Evolutionary conservation across 2,888 invertebrate species (phyloP).

Genomic region (Drosophila kokeensis): DNA sequence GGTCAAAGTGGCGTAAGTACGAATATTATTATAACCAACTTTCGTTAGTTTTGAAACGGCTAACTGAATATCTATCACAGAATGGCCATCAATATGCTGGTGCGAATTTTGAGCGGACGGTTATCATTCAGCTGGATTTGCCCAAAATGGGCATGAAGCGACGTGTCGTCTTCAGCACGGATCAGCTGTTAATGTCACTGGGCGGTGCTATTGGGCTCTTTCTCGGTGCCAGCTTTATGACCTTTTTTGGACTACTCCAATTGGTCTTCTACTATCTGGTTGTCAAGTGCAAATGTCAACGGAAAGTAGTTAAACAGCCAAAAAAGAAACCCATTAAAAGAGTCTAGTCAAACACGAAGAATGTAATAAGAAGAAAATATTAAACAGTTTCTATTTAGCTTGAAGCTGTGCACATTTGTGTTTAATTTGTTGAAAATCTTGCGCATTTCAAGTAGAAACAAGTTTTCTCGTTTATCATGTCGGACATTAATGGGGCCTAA

Average conservation of each 20-base stretch:
- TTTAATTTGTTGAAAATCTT: conserved; percentile 11
- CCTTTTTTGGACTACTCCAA: conserved; percentile 70
- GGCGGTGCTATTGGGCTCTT: conserved; percentile 84
- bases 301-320: not conserved
- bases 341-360: not conserved
- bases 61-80: conserved; percentile 39
- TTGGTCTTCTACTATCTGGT: conserved; percentile 53
- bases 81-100: conserved; percentile 36
- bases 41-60: not conserved
- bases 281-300: conserved; percentile 43
- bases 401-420: conserved; percentile 14
- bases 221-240: conserved; percentile 84
- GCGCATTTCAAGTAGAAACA: conserved; percentile 19
- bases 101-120: conserved; percentile 68
- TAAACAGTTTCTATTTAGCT: not conserved
- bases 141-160: conserved; percentile 81
- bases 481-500: conserved; percentile 36
- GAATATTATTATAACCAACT: not conserved
- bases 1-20: conserved; percentile 68
- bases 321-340: not conserved
- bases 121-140: conserved; percentile 67
- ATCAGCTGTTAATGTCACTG: conserved; percentile 83
- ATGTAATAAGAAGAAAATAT: not conserved
- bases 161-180: conserved; percentile 82
- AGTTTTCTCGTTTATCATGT: conserved; percentile 37